These are phyloP conservation scores for Xenopus petersii DNA, from an alignment of 2,797 vertebrate genomes.

Conservation along the genomic window DNA sequence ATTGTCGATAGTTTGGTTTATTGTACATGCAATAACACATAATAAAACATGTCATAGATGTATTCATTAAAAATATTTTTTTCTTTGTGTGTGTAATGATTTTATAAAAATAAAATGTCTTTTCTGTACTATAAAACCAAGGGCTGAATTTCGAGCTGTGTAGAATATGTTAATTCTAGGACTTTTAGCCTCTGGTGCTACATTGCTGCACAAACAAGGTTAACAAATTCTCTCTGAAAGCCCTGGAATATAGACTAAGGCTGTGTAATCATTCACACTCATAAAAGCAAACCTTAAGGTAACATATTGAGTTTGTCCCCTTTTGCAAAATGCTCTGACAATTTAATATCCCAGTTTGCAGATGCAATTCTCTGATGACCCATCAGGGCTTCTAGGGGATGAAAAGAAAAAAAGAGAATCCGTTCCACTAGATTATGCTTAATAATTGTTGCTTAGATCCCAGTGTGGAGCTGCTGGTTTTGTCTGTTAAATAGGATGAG, in stretches of 20 bases:
- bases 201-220: neutral
- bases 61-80: no score
- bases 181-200: neutral
- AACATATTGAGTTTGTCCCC: slow-evolving; percentile 43
- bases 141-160: neutral
- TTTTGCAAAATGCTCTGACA: slow-evolving; percentile 23
- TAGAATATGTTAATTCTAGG: neutral
- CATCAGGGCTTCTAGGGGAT: slow-evolving; percentile 24
- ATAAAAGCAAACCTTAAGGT: slow-evolving; percentile 40
- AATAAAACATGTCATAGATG: no score
- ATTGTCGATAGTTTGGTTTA: no score
- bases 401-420: slow-evolving; percentile 37
- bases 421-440: slow-evolving; percentile 59
- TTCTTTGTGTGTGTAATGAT: no score
- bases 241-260: neutral
- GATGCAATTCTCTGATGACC: slow-evolving; percentile 32
- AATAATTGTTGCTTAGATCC: slow-evolving; percentile 57
- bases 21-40: no score
- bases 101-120: no score
- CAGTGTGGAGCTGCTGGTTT: slow-evolving; percentile 51
- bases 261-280: slow-evolving; percentile 27
- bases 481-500: slow-evolving; percentile 72
- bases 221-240: neutral
- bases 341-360: slow-evolving; percentile 39
- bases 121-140: no score